These are phyloP conservation scores for Panthera leo DNA, from an alignment of 2,113 vertebrate genomes.

Conservation along the genomic window DNA sequence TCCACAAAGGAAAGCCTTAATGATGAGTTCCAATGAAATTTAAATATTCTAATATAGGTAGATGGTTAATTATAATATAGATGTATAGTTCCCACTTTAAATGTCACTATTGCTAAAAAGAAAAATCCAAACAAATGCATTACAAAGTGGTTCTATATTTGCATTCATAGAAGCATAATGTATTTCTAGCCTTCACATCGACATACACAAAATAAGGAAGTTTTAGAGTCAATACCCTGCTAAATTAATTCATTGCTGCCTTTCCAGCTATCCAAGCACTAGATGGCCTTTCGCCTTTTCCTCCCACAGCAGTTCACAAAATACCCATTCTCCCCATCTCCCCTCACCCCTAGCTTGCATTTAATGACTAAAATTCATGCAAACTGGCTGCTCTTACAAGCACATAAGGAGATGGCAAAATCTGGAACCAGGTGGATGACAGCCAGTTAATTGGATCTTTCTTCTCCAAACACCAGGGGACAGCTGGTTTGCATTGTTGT, in stretches of 20 bases:
- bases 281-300: background rate
- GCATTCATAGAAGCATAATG: background rate
- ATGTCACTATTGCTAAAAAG: constrained; percentile 2
- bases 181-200: background rate
- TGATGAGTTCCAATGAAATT: constrained; percentile 35
- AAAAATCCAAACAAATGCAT: constrained; percentile 36
- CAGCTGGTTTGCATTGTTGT: constrained; percentile 76
- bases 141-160: background rate
- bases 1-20: constrained; percentile 30
- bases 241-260: constrained; percentile 30
- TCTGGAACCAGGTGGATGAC: constrained; percentile 77
- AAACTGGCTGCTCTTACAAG: constrained; percentile 56
- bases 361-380: constrained; percentile 77
- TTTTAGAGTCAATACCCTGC: constrained; percentile 27
- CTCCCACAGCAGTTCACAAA: constrained; percentile 3
- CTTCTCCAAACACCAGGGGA: constrained; percentile 73
- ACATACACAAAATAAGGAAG: background rate
- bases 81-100: background rate
- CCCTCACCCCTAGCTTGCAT: constrained; percentile 29
- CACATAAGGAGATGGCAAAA: constrained; percentile 52
- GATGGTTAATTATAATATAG: constrained; percentile 31
- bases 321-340: background rate
- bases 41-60: constrained; percentile 22
- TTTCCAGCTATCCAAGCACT: background rate
- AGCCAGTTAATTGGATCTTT: constrained; percentile 78